phyloP scores from a whole-genome alignment of 2,113 vertebrate genomes.

The Gallinago undulata region DNA sequence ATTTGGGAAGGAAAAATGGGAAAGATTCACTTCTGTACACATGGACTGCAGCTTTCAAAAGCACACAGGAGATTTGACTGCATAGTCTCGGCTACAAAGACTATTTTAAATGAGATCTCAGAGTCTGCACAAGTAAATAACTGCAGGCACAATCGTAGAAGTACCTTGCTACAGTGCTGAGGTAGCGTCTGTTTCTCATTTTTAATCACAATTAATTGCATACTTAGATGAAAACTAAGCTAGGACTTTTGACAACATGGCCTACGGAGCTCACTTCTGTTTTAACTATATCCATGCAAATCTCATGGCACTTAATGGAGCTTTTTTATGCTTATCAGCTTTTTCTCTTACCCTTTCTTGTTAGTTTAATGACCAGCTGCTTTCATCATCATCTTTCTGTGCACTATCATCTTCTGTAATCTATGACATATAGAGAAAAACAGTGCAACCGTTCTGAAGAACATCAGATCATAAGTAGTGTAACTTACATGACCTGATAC shows the following conservation, averaged over 20 bases:
- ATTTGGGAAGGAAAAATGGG: not conserved
- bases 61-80: not conserved
- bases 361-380: not conserved
- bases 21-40: not conserved
- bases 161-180: not conserved
- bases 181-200: conserved; percentile 17
- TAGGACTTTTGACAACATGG: not conserved
- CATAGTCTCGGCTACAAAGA: not conserved
- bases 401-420: not conserved
- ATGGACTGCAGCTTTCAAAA: not conserved
- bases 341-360: not conserved
- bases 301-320: not conserved
- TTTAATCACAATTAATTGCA: conserved; percentile 19
- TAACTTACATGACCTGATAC: not conserved
- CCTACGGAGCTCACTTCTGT: not conserved
- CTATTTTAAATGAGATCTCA: not conserved
- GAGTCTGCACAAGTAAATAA: conserved; percentile 25
- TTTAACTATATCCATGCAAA: not conserved
- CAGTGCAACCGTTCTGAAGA: not conserved
- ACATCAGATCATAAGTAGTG: not conserved
- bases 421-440: not conserved
- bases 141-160: not conserved
- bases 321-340: not conserved
- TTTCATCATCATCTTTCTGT: not conserved
- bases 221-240: not conserved